Percentiles rank a stretch among this genome's conserved stretches.
Evolutionary conservation across 2,888 invertebrate species (phyloP).

Genomic region (Rosalia funebris): DNA sequence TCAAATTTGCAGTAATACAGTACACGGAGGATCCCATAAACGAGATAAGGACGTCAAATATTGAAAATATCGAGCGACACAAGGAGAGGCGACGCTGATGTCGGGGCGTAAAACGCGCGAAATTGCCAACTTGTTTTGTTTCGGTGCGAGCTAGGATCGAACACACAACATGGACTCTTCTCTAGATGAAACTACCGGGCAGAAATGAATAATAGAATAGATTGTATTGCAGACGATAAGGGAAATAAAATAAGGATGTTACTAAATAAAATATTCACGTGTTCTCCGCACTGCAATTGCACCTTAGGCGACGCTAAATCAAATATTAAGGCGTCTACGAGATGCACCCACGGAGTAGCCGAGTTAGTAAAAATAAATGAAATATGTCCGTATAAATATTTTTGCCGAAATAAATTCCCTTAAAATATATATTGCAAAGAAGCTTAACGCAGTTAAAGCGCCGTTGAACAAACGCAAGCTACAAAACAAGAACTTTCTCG

Average conservation of each 20-base stretch:
- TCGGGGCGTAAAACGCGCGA: slow-evolving; percentile 34
- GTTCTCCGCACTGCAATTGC: slow-evolving; percentile 48
- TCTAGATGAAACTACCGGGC: slow-evolving; percentile 36
- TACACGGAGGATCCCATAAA: slow-evolving; percentile 38
- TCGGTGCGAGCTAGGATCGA: slow-evolving; percentile 1
- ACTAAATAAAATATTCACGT: slow-evolving; percentile 52
- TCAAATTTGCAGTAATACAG: slow-evolving; percentile 42
- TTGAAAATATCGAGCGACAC: slow-evolving; percentile 44
- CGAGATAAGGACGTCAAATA: slow-evolving; percentile 48
- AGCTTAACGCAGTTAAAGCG: slow-evolving; percentile 7
- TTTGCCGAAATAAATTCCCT: slow-evolving; percentile 10
- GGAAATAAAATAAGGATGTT: slow-evolving; percentile 50
- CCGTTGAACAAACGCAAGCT: slow-evolving; percentile 6
- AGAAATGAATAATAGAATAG: slow-evolving; percentile 54
- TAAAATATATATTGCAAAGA: too few species aligned
- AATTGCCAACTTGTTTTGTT: slow-evolving; percentile 45
- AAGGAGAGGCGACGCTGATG: slow-evolving; percentile 20
- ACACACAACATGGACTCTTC: slow-evolving; percentile 19
- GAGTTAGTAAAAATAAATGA: slow-evolving; percentile 39
- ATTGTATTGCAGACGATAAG: slow-evolving; percentile 58
- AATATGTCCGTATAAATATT: slow-evolving; percentile 28
- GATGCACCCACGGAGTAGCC: slow-evolving; percentile 22
- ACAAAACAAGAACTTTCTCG: slow-evolving; percentile 11
- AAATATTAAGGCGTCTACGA: slow-evolving; percentile 44
- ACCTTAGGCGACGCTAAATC: slow-evolving; percentile 47